Conservation (phyloP, 2,888 invertebrate genomes). For the Scaptomyza polygonia region DNA sequence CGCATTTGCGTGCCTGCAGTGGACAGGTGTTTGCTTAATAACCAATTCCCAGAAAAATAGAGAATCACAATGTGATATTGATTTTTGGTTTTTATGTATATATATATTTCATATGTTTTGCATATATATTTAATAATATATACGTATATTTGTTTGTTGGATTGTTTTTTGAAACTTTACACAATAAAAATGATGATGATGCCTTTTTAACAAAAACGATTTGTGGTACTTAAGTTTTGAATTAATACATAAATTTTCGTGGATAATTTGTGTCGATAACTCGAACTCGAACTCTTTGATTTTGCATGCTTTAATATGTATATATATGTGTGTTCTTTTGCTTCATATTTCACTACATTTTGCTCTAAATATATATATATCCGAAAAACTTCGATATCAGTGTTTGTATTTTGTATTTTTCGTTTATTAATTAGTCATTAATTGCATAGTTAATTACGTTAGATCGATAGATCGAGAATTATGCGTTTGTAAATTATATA, state of each 20-base stretch:
- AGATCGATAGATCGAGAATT: slow-evolving; percentile 46
- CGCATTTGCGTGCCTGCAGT: background rate
- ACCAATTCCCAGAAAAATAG: background rate
- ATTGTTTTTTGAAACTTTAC: slow-evolving; percentile 54
- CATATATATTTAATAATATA: slow-evolving; percentile 55
- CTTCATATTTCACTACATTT: slow-evolving; percentile 30
- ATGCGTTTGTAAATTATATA: slow-evolving; percentile 48
- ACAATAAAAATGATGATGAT: slow-evolving; percentile 75
- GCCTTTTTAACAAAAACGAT: slow-evolving; percentile 73
- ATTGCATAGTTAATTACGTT: slow-evolving; percentile 38
- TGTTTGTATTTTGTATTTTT: slow-evolving; percentile 3
- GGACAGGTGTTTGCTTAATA: no score
- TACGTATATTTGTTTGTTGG: slow-evolving; percentile 60
- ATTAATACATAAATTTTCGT: slow-evolving; percentile 53
- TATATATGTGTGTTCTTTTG: slow-evolving; percentile 13
- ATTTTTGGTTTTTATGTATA: slow-evolving; percentile 22
- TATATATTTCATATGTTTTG: slow-evolving; percentile 75
- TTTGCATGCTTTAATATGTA: slow-evolving; percentile 31
- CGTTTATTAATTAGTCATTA: slow-evolving; percentile 31
- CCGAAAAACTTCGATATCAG: slow-evolving; percentile 36
- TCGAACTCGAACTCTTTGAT: slow-evolving; percentile 49
- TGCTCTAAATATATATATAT: slow-evolving; percentile 37
- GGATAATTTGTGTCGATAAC: slow-evolving; percentile 53
- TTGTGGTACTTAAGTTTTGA: slow-evolving; percentile 64
- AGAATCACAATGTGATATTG: background rate